Conservation (phyloP, 2,113 vertebrate species). For the Caretta caretta region DNA sequence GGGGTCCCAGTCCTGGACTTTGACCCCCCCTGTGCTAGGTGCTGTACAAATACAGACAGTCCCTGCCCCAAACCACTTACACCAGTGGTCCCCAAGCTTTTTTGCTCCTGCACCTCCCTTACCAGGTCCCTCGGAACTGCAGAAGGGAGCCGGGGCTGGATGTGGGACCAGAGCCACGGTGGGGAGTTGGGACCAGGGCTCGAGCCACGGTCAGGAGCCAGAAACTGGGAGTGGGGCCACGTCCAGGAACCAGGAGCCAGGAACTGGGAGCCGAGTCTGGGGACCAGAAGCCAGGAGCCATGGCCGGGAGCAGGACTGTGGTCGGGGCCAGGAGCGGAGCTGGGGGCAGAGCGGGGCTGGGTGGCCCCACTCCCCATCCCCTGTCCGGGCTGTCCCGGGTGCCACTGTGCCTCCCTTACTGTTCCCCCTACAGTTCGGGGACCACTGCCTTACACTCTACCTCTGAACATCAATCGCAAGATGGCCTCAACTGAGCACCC, state of each 20-base stretch:
- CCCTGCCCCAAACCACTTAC: not conserved
- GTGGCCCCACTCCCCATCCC: too few species aligned
- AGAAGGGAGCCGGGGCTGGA: too few species aligned
- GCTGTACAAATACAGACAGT: not conserved
- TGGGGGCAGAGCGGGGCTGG: too few species aligned
- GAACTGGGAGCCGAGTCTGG: not conserved
- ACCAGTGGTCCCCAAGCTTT: too few species aligned
- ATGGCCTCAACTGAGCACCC: not conserved
- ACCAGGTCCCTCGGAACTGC: too few species aligned
- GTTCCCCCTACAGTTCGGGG: too few species aligned
- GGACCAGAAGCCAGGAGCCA: not conserved
- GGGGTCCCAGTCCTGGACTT: not conserved
- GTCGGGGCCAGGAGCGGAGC: not conserved
- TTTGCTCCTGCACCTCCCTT: too few species aligned
- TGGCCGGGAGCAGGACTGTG: rapidly evolving
- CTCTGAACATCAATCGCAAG: not conserved
- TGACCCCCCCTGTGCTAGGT: not conserved
- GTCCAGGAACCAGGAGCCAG: too few species aligned
- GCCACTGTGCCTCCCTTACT: too few species aligned
- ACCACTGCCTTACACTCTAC: not conserved
- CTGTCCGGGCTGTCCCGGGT: too few species aligned
- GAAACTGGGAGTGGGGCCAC: too few species aligned
- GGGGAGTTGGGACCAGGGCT: not conserved
- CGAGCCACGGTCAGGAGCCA: not conserved
- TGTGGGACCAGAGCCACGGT: not conserved